Percentiles rank a stretch among this genome's conserved stretches.
These are phyloP conservation scores for Bubo scandiacus DNA, from an alignment of 2,113 vertebrate species.

Conservation along the genomic window DNA sequence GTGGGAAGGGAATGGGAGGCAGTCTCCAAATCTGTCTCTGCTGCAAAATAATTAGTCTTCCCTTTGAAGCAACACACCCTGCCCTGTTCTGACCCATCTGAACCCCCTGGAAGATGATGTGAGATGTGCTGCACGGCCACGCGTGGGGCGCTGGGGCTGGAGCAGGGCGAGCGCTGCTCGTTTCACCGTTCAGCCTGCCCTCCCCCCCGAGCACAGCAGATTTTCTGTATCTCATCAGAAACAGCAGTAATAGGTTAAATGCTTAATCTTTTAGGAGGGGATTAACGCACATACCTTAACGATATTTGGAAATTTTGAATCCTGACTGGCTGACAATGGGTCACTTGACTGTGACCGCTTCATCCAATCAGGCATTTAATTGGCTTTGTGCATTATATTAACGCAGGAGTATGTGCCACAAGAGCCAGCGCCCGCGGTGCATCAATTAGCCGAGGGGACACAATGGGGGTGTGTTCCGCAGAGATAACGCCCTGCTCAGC, in stretches of 20 bases:
- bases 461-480: fast-evolving
- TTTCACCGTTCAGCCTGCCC: neutral
- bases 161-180: neutral
- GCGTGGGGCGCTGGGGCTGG: neutral
- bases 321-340: neutral
- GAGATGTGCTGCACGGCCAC: neutral
- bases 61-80: neutral
- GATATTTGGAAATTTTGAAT: neutral
- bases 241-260: neutral
- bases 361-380: conserved; percentile 54
- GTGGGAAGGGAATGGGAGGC: neutral
- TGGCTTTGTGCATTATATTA: neutral
- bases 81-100: neutral
- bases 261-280: conserved; percentile 23
- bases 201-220: neutral
- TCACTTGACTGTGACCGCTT: neutral
- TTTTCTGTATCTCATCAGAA: neutral
- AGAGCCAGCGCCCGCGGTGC: neutral
- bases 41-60: neutral
- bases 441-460: neutral
- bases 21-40: neutral
- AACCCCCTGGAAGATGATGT: neutral
- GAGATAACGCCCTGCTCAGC: neutral
- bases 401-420: fast-evolving
- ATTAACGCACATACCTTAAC: neutral